phyloP scores from a whole-genome alignment of 1,140 invertebrate genomes.

The Cyphomyrmex costatus region DNA sequence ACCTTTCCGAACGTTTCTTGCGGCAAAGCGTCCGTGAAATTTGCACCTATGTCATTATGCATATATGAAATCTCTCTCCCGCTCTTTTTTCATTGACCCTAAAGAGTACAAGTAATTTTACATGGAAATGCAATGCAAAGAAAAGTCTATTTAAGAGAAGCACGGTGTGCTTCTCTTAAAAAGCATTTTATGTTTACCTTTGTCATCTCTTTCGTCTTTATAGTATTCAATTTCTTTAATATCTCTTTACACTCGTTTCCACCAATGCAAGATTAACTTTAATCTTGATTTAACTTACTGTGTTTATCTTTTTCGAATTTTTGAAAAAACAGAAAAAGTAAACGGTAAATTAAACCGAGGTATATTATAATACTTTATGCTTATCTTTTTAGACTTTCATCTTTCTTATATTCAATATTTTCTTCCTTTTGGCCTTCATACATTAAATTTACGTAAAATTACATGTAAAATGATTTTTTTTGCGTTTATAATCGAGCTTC shows the following conservation, averaged over 20 bases:
- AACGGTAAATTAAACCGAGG: too few relatives aligned
- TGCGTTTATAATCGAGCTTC: not conserved
- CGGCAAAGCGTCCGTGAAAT: slow-evolving; percentile 56
- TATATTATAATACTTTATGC: not conserved
- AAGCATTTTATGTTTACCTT: not conserved
- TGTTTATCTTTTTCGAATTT: too few relatives aligned
- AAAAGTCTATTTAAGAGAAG: not conserved
- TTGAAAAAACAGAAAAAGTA: too few relatives aligned
- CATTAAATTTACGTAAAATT: not conserved
- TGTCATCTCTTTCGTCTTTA: not conserved
- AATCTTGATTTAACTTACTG: too few relatives aligned
- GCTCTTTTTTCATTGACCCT: slow-evolving; percentile 41
- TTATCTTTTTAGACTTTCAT: not conserved
- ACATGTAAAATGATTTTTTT: too few relatives aligned
- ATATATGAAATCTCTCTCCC: not conserved
- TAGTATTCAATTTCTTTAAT: slow-evolving; percentile 11
- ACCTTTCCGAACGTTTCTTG: slow-evolving; percentile 56
- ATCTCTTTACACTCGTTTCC: not conserved
- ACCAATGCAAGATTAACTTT: too few relatives aligned
- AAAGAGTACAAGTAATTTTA: slow-evolving; percentile 18
- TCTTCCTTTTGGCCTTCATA: not conserved
- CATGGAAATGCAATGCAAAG: not conserved
- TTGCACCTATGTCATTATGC: slow-evolving; percentile 37
- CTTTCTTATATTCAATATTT: not conserved
- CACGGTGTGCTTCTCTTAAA: too few relatives aligned